Evolutionary conservation across 2,888 invertebrate genomes (phyloP).

Genomic region (Geotrupes spiniger): DNA sequence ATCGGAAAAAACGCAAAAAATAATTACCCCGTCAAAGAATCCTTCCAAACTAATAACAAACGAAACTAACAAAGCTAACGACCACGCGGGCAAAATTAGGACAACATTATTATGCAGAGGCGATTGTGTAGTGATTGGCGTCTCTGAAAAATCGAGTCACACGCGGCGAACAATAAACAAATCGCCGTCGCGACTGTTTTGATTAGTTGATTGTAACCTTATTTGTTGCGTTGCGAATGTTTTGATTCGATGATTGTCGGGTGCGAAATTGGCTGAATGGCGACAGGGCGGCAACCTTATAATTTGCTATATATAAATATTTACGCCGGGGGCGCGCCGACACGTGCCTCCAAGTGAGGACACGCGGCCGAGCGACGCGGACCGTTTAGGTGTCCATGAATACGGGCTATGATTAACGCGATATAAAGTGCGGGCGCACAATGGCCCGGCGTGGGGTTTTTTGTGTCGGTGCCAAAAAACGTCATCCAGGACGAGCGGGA

Average conservation of each 20-base stretch:
- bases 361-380: slow-evolving; percentile 17
- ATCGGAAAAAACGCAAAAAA: no score
- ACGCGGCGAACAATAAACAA: slow-evolving; percentile 5
- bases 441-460: no score
- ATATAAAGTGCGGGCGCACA: slow-evolving; percentile 15
- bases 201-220: slow-evolving; percentile 27
- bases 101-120: no score
- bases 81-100: no score
- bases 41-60: no score
- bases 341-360: slow-evolving; percentile 23
- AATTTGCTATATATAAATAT: slow-evolving; percentile 35
- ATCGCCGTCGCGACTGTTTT: slow-evolving; percentile 15
- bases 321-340: slow-evolving; percentile 19
- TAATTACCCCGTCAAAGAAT: no score
- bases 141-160: no score
- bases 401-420: slow-evolving; percentile 30
- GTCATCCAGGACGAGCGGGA: no score
- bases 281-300: slow-evolving; percentile 26
- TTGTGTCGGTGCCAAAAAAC: no score
- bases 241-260: slow-evolving; percentile 34
- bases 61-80: no score
- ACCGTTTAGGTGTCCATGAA: slow-evolving; percentile 25
- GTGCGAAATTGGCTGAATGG: slow-evolving; percentile 33
- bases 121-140: no score
- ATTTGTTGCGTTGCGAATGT: slow-evolving; percentile 26